Percentiles rank a stretch among this genome's conserved stretches.
These are phyloP conservation scores for Xenopus laevis DNA, from an alignment of 2,113 vertebrate genomes.

Conservation along the genomic window DNA sequence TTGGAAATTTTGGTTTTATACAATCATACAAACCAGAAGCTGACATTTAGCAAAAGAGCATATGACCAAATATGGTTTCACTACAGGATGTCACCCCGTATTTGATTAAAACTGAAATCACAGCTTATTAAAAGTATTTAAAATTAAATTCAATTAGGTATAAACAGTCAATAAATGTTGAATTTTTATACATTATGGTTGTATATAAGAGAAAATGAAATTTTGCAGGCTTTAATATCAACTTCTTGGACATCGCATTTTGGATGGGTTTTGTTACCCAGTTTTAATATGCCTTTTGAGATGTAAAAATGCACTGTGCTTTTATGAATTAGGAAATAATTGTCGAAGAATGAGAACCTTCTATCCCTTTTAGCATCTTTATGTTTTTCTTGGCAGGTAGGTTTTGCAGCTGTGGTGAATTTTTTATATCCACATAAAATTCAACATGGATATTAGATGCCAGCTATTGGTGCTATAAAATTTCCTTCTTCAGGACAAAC, in stretches of 20 bases:
- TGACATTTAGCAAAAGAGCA: too few relatives aligned
- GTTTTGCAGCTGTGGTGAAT: slow-evolving; percentile 36
- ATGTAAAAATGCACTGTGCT: slow-evolving; percentile 40
- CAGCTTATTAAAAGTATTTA: too few relatives aligned
- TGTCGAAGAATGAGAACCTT: slow-evolving; percentile 38
- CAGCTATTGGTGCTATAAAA: slow-evolving; percentile 26
- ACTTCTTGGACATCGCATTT: not conserved
- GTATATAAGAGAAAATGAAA: too few relatives aligned
- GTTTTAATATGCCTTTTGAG: slow-evolving; percentile 34
- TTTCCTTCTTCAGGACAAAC: slow-evolving; percentile 44
- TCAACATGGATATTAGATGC: slow-evolving; percentile 29
- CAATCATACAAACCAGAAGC: too few relatives aligned
- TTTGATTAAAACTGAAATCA: too few relatives aligned
- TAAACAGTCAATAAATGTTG: too few relatives aligned
- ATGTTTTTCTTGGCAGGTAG: slow-evolving; percentile 33
- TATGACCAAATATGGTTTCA: too few relatives aligned
- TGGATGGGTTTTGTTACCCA: slow-evolving; percentile 25
- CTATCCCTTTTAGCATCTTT: slow-evolving; percentile 38
- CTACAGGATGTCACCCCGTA: too few relatives aligned
- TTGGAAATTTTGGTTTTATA: too few relatives aligned
- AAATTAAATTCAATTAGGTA: too few relatives aligned
- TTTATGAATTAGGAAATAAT: slow-evolving; percentile 46
- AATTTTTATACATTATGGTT: too few relatives aligned
- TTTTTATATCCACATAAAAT: slow-evolving; percentile 43
- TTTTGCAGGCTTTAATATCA: too few relatives aligned